Evolutionary conservation across 2,888 invertebrate species (phyloP).

Genomic region (Hypolimnas misippus): DNA sequence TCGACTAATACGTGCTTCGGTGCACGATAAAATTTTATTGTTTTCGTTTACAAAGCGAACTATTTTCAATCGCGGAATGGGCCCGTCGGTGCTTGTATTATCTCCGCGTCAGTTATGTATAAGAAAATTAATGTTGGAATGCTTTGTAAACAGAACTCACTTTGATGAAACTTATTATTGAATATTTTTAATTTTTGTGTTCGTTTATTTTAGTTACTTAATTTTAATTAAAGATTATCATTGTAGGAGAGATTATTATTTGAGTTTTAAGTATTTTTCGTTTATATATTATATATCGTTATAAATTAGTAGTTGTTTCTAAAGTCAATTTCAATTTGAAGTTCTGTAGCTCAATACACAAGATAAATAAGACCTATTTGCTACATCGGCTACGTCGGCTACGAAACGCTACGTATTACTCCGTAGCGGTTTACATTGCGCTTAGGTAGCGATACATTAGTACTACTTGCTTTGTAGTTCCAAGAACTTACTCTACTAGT

Average conservation of each 20-base stretch:
- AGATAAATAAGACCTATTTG: conserved; percentile 26
- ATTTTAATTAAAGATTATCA: background rate
- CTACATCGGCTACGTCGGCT: conserved; percentile 29
- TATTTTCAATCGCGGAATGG: conserved; percentile 28
- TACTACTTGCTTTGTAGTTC: conserved; percentile 36
- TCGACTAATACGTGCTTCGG: conserved; percentile 22
- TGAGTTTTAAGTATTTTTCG: too few relatives aligned
- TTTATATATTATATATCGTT: too few relatives aligned
- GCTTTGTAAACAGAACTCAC: conserved; percentile 34
- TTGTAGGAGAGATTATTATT: too few relatives aligned
- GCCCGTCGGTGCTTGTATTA: conserved; percentile 26
- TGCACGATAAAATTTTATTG: conserved; percentile 32
- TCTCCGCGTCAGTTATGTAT: conserved; percentile 28
- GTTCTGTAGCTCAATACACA: background rate
- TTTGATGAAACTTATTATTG: conserved; percentile 25
- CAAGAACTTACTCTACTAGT: too few relatives aligned
- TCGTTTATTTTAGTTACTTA: conserved; percentile 4
- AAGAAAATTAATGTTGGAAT: conserved; percentile 36
- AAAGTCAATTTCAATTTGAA: background rate
- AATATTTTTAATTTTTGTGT: conserved; percentile 24
- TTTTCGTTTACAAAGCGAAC: conserved; percentile 27
- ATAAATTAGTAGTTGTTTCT: background rate
- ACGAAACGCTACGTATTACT: conserved; percentile 14
- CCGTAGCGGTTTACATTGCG: conserved; percentile 39
- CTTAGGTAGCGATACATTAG: conserved; percentile 38